Conservation (phyloP, 2,888 invertebrate species). For the Eupelmus urozonus region DNA sequence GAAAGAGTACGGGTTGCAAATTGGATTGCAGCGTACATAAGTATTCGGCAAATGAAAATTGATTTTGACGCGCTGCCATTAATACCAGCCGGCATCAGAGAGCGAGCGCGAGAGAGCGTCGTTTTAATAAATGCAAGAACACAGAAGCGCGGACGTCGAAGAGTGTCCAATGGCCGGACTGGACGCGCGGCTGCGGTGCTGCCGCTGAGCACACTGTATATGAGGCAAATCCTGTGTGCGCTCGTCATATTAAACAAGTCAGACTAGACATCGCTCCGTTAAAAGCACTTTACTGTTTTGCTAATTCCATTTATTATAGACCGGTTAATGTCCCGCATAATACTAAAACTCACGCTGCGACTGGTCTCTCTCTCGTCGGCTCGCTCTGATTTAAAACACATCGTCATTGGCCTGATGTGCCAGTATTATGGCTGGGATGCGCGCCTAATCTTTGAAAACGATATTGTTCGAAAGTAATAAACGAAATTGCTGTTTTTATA, state of each 20-base stretch:
- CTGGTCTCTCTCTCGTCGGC: too few species aligned
- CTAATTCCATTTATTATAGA: slow-evolving; percentile 73
- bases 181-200: too few species aligned
- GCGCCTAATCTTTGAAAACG: slow-evolving; percentile 25
- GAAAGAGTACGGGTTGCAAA: slow-evolving; percentile 72
- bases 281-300: slow-evolving; percentile 75
- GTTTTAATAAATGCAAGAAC: slow-evolving; percentile 75
- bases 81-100: slow-evolving; percentile 68
- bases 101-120: slow-evolving; percentile 70
- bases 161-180: neutral
- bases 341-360: too few species aligned
- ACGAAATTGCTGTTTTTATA: slow-evolving; percentile 32
- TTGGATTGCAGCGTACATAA: slow-evolving; percentile 75
- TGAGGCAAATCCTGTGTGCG: slow-evolving; percentile 50
- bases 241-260: slow-evolving; percentile 74
- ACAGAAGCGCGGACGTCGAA: slow-evolving; percentile 31
- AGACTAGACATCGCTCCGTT: slow-evolving; percentile 70
- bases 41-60: slow-evolving; percentile 76
- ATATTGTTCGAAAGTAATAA: slow-evolving; percentile 24
- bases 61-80: slow-evolving; percentile 75
- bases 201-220: too few species aligned
- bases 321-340: slow-evolving; percentile 50
- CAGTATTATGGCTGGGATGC: neutral
- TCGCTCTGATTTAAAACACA: slow-evolving; percentile 32
- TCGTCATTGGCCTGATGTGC: neutral